These are phyloP conservation scores for Paelopatides confundens DNA, from an alignment of 53 echinoderm and acorn worm species.

Conservation along the genomic window DNA sequence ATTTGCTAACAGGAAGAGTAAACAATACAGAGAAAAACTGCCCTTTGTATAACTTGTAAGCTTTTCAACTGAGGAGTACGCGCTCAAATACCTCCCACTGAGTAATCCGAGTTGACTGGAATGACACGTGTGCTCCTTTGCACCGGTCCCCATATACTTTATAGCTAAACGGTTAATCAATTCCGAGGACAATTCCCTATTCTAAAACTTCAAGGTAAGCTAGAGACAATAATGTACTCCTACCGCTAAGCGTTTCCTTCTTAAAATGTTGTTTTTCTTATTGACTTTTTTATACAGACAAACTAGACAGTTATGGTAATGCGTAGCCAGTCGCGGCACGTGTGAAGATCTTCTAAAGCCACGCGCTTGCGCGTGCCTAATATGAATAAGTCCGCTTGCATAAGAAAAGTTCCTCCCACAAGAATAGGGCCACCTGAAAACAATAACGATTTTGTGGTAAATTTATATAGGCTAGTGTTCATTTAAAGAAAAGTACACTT, in stretches of 20 bases:
- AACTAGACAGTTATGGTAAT: conserved; percentile 4
- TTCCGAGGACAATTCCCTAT: background rate
- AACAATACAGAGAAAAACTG: background rate
- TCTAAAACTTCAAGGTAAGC: background rate
- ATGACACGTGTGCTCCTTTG: conserved; percentile 21
- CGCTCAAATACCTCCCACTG: conserved; percentile 22
- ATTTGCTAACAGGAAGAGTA: conserved; percentile 16
- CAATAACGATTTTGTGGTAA: too few relatives aligned
- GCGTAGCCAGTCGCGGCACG: background rate
- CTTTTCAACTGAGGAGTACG: too few relatives aligned
- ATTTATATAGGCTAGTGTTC: too few relatives aligned
- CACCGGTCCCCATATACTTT: background rate
- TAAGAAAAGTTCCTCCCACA: conserved; percentile 34
- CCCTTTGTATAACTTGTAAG: too few relatives aligned
- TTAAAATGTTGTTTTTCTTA: background rate
- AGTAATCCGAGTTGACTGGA: background rate
- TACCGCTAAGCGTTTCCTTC: background rate
- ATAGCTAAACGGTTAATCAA: background rate
- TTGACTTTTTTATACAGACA: conserved; percentile 2
- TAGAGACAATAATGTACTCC: background rate
- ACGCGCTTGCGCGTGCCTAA: conserved; percentile 42
- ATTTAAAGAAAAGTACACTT: too few relatives aligned
- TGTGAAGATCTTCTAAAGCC: conserved; percentile 12
- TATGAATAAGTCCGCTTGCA: conserved; percentile 20
- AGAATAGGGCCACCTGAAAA: background rate